Base-by-base conservation (phyloP, 2,888 invertebrate genomes). In the Parnassius apollo region DNA sequence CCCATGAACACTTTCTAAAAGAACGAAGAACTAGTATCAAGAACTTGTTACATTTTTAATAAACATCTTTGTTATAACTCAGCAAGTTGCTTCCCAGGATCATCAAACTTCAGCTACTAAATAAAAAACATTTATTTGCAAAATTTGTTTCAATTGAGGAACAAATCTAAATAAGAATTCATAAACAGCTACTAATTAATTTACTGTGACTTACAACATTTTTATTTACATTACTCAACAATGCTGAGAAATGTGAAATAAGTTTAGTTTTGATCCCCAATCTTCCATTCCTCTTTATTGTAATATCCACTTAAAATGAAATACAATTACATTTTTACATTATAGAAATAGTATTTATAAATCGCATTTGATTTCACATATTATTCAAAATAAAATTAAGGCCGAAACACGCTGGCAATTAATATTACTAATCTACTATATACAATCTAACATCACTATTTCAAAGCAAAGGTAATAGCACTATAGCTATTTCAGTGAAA, bases 191-290 rank as follows among this genome's bases (percentile, higher is more conserved):
- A 12, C 12, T 49, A 8, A 9, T 49, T 11, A 49, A 49, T 49
- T 48, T 13, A 8, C 9, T 12, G 13, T 12, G 8, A 13, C 7
- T 13, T 9, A 13, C 49, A 49, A 49, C 12, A 49, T 18, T 49
- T 49, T 49, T n/a, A 46, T 11, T 46, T 35, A 7, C 35, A 49
- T 13, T 13, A 18, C 49, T 13, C 2, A 44, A 11, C 9, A 9
- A 11, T 11, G 11, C 44, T 49, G 73, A 76, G 76, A 67, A 73
- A 64, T 69, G 66, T 73, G 46, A 73, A 72, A 78, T 73, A 71
- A 66, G 69, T 75, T 86, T 88, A 88, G 86, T 81, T 88, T 88
- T 88, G 87, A 80, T 87, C 86, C 87, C 82, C 87, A 87, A 86
- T 81, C 62, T 70, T 72, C 74, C 75, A 76, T 77, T 78, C 66